Evolutionary conservation across 1,140 invertebrate genomes (phyloP).

Genomic region (Sycophila sp.): DNA sequence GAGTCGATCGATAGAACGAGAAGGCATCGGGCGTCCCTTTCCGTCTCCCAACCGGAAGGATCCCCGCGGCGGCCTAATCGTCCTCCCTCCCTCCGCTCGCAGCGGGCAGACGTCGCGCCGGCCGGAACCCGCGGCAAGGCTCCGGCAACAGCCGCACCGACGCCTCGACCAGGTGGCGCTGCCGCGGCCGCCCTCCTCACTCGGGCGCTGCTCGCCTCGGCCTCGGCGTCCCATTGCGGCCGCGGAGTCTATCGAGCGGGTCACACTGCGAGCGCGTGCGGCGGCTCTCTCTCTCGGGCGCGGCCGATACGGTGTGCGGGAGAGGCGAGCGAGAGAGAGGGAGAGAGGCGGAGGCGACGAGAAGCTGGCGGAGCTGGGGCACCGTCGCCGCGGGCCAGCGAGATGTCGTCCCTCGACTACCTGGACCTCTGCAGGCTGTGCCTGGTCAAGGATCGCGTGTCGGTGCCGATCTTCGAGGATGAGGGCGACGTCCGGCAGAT

Average conservation of each 20-base stretch:
- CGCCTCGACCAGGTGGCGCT: background rate
- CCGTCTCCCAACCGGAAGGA: no score
- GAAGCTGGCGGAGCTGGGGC: constrained; percentile 46
- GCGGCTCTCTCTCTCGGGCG: constrained; percentile 9
- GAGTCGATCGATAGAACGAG: background rate
- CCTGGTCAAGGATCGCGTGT: constrained; percentile 70
- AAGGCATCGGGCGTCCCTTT: background rate
- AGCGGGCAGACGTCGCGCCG: no score
- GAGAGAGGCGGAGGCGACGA: constrained; percentile 45
- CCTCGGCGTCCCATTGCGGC: no score
- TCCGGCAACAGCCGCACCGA: no score
- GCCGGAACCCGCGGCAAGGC: no score
- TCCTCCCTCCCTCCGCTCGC: no score
- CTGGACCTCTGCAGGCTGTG: constrained; percentile 70
- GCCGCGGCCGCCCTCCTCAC: background rate
- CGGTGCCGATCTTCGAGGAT: constrained; percentile 69
- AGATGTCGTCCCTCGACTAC: constrained; percentile 67
- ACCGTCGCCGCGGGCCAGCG: constrained; percentile 45
- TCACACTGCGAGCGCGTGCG: background rate
- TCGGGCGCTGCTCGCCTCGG: background rate
- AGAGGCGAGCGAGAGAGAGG: background rate
- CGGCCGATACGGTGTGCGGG: constrained; percentile 3
- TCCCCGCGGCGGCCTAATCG: no score
- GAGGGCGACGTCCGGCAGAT: constrained; percentile 69
- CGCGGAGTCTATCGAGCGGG: constrained; percentile 16